Evolutionary conservation across 2,113 vertebrate genomes (phyloP).

Genomic region (Myxocyprinus asiaticus): DNA sequence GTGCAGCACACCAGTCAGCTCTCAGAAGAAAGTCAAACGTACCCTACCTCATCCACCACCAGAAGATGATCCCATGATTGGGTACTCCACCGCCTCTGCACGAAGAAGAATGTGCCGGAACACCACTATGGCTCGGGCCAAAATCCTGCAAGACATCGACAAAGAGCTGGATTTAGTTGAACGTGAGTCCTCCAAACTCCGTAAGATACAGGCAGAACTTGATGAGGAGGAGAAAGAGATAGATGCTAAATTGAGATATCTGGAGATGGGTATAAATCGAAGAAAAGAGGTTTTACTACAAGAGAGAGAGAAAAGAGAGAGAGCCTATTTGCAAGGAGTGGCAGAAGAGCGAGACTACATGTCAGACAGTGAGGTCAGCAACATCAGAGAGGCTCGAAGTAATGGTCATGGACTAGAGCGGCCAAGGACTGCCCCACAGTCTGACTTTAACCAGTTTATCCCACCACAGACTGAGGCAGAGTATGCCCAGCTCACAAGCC

Average conservation of each 20-base stretch:
- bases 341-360: conserved; percentile 98
- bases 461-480: conserved; percentile 94
- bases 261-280: conserved; percentile 98
- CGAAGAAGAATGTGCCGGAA: conserved; percentile 92
- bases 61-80: conserved; percentile 80
- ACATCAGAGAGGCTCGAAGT: conserved; percentile 84
- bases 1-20: conserved; percentile 75
- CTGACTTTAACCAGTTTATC: conserved; percentile 92
- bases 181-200: conserved; percentile 95
- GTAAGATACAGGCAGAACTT: conserved; percentile 97
- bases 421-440: conserved; percentile 92
- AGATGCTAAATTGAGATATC: conserved; percentile 94
- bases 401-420: conserved; percentile 86
- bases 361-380: conserved; percentile 98
- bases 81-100: conserved; percentile 85
- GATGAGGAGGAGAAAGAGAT: conserved; percentile 99
- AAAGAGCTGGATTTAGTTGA: conserved; percentile 96
- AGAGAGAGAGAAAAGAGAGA: conserved; percentile 95
- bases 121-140: conserved; percentile 95
- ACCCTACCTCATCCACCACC: conserved; percentile 95
- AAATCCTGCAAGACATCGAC: conserved; percentile 98
- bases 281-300: conserved; percentile 96
- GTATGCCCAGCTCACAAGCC: conserved; percentile 88
- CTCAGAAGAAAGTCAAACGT: conserved; percentile 95
- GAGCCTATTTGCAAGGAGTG: conserved; percentile 96